These are phyloP conservation scores for Astyanax mexicanus DNA, from an alignment of 2,797 vertebrate species.

Conservation along the genomic window DNA sequence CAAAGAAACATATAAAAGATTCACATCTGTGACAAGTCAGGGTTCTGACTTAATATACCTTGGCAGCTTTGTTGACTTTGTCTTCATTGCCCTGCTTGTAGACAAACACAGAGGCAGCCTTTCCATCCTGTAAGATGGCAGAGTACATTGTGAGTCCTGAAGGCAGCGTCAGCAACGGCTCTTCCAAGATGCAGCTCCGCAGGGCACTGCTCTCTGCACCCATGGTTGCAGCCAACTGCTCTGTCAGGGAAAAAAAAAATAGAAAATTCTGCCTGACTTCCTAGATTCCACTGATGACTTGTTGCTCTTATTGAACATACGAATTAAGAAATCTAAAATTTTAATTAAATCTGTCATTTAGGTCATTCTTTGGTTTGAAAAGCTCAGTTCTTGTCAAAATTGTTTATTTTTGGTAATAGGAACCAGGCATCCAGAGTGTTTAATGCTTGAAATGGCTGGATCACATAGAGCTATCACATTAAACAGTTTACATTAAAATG, in stretches of 20 bases:
- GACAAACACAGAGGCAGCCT: slow-evolving; percentile 89
- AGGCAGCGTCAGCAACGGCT: slow-evolving; percentile 82
- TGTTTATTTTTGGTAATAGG: too few species aligned
- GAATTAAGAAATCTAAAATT: too few species aligned
- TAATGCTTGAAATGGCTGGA: too few species aligned
- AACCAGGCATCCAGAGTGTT: too few species aligned
- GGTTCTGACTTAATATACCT: slow-evolving; percentile 74
- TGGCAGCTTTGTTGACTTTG: slow-evolving; percentile 94
- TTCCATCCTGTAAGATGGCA: slow-evolving; percentile 87
- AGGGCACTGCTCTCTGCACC: slow-evolving; percentile 93
- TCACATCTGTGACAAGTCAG: not conserved
- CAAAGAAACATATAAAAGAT: not conserved
- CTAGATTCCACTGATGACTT: not conserved
- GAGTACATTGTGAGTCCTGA: slow-evolving; percentile 86
- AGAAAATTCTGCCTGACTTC: not conserved
- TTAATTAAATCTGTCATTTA: too few species aligned
- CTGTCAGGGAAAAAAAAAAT: not conserved
- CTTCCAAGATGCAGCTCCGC: slow-evolving; percentile 81
- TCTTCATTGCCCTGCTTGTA: slow-evolving; percentile 91
- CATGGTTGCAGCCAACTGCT: slow-evolving; percentile 73
- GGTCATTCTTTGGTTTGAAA: too few species aligned
- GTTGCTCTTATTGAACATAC: too few species aligned
- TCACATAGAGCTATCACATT: too few species aligned
- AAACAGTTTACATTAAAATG: too few species aligned
- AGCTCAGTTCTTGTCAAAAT: too few species aligned